Conservation (phyloP, 1,140 invertebrate genomes). For the Papilio polyxenes region DNA sequence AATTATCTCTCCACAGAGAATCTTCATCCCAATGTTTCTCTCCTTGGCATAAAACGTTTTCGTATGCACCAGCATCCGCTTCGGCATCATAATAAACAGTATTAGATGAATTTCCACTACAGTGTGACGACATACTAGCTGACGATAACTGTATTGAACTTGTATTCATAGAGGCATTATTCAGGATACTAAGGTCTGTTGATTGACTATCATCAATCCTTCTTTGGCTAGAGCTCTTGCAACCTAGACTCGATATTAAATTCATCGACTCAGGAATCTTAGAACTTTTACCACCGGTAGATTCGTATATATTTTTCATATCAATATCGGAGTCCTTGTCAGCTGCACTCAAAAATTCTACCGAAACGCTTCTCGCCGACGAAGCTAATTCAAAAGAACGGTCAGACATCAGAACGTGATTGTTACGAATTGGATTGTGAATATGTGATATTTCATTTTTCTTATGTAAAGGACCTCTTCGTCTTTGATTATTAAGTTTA, state of each 20-base stretch:
- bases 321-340: slow-evolving; percentile 87
- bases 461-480: slow-evolving; percentile 80
- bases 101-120: slow-evolving; percentile 74
- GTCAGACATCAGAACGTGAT: slow-evolving; percentile 63
- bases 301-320: slow-evolving; percentile 88
- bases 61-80: slow-evolving; percentile 70
- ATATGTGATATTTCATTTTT: slow-evolving; percentile 89
- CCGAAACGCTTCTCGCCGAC: slow-evolving; percentile 84
- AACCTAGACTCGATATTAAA: slow-evolving; percentile 73
- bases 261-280: slow-evolving; percentile 81
- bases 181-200: slow-evolving; percentile 50
- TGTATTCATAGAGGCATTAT: slow-evolving; percentile 48
- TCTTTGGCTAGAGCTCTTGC: slow-evolving; percentile 70
- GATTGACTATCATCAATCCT: slow-evolving; percentile 55
- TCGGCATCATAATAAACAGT: slow-evolving; percentile 77
- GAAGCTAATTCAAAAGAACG: slow-evolving; percentile 82
- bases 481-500: slow-evolving; percentile 86
- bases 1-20: slow-evolving; percentile 88
- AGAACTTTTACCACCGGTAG: slow-evolving; percentile 83
- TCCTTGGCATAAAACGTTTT: slow-evolving; percentile 79
- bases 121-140: slow-evolving; percentile 75
- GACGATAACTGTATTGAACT: slow-evolving; percentile 62
- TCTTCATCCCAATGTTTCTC: slow-evolving; percentile 92
- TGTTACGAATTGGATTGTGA: slow-evolving; percentile 87
- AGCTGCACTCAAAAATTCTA: slow-evolving; percentile 84